Evolutionary conservation across 2,113 vertebrate genomes (phyloP).

Genomic region (Eulemur rufifrons): DNA sequence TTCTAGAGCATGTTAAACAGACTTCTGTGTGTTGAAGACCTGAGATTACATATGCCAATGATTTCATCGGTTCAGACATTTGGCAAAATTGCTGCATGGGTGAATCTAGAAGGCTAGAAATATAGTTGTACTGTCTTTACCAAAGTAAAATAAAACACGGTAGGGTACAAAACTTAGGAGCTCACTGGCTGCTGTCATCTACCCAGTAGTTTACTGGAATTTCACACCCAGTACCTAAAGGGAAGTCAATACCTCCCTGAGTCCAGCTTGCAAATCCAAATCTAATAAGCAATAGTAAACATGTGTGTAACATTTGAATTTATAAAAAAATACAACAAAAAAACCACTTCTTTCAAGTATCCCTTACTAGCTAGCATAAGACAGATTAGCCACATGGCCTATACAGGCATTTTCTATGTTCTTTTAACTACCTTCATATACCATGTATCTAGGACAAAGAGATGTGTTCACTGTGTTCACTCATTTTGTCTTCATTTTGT

Average conservation of each 20-base stretch:
- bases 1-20: not conserved
- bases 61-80: not conserved
- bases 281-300: not conserved
- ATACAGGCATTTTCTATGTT: not conserved
- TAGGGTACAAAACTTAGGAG: conserved; percentile 5
- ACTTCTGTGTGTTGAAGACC: not conserved
- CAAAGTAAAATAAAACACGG: not conserved
- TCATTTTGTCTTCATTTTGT: not conserved
- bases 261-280: not conserved
- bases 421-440: not conserved
- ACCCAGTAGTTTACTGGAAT: not conserved
- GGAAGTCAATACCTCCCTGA: not conserved
- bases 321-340: not conserved
- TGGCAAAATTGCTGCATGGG: not conserved
- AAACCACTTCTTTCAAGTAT: not conserved
- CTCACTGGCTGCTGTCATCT: not conserved
- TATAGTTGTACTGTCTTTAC: not conserved
- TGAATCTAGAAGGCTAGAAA: not conserved
- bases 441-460: not conserved
- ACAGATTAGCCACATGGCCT: not conserved
- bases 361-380: not conserved
- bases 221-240: conserved; percentile 17
- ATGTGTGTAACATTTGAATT: not conserved
- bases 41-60: not conserved
- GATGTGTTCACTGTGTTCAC: not conserved